Evolutionary conservation across 2,113 vertebrate genomes (phyloP).

Genomic region (Macquaria ambigua): DNA sequence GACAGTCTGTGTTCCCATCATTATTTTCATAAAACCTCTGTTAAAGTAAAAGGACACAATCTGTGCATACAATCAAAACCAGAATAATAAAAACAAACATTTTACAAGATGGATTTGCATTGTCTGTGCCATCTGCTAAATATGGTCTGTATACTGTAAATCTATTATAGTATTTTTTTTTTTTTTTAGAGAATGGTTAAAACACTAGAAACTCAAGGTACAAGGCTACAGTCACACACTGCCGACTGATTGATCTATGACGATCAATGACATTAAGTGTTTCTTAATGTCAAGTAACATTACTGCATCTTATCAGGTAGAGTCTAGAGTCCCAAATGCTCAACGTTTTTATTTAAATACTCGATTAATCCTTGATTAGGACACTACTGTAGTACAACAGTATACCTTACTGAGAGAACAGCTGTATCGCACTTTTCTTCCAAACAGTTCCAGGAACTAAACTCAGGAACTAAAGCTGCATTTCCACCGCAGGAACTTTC

Average conservation of each 20-base stretch:
- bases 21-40: conserved; percentile 24
- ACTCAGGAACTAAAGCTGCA: no score
- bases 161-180: background rate
- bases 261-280: background rate
- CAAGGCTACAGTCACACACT: background rate
- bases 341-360: background rate
- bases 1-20: conserved; percentile 13
- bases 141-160: background rate
- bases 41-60: conserved; percentile 38
- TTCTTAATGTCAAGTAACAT: background rate
- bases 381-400: background rate
- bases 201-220: conserved; percentile 12
- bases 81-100: conserved; percentile 65
- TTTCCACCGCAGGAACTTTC: no score
- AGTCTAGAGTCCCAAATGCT: background rate
- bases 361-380: background rate
- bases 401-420: background rate
- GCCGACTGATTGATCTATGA: background rate
- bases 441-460: no score
- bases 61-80: conserved; percentile 55
- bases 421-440: background rate
- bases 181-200: background rate
- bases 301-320: background rate
- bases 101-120: conserved; percentile 57
- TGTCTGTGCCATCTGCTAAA: conserved; percentile 12